Evolutionary conservation across 2,113 vertebrate species (phyloP).

Genomic region (Cardinalis cardinalis): DNA sequence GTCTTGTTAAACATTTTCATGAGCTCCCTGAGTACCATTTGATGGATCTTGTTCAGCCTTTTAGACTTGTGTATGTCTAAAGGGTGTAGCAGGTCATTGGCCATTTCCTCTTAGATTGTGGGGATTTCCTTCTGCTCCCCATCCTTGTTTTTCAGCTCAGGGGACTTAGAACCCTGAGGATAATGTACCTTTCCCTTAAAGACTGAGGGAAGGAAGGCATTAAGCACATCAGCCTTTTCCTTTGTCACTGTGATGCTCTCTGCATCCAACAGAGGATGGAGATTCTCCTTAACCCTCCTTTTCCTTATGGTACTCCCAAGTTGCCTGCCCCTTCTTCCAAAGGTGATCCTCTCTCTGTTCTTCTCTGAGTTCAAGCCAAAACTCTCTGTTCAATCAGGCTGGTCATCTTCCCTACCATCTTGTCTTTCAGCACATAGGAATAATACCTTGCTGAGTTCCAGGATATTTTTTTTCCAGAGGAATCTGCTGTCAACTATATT

Average conservation of each 20-base stretch:
- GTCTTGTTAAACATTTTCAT: not conserved
- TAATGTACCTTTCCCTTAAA: not conserved
- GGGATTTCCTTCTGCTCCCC: not conserved
- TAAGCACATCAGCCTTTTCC: not conserved
- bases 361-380: not conserved
- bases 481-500: not conserved
- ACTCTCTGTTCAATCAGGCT: not conserved
- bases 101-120: not conserved
- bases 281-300: not conserved
- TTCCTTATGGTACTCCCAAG: not conserved
- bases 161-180: not conserved
- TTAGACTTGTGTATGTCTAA: not conserved
- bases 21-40: accelerated
- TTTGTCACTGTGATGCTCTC: not conserved
- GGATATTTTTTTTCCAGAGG: not conserved
- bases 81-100: not conserved
- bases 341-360: not conserved
- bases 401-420: not conserved
- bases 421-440: not conserved
- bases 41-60: not conserved
- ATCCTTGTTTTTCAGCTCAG: not conserved
- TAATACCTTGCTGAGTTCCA: not conserved
- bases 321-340: too few species aligned
- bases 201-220: not conserved
- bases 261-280: not conserved